Base-by-base conservation (phyloP, 2,888 invertebrate species). In the Nematopogon swammerdamellus region DNA sequence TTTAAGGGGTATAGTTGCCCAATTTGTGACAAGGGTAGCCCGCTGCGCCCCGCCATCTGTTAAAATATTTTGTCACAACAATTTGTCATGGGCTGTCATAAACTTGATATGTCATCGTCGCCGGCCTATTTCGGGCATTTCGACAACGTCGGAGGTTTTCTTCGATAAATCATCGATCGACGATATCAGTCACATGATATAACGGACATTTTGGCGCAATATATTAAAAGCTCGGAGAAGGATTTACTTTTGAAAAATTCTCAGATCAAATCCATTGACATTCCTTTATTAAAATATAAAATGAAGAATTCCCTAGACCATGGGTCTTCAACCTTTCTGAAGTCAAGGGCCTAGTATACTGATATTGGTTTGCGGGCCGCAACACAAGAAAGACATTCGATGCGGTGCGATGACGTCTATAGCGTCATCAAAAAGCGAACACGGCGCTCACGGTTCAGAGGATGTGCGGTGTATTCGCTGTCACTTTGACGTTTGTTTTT, bases 61-160 rank as follows among this genome's bases (percentile, higher is more conserved):
- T 79, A 76, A 77, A 79, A 79, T 79, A 76, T 79, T 77, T 76
- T 77, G 79, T 77, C 79, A 79, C 65, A 76, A 77, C 72, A 77
- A 79, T 79, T 79, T 72, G 79, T 79, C 74, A 77, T 60, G 71
- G 65, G 57, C 62, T 71, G 77, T 75, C 75, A 67, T 55, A 64
- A 68, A 71, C 58, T 63, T 59, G 69, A 36, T 14, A 14, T 8
- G 36, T 36, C 36, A 36, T 14, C n/a, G 14, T 8, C 8, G 36
- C 3, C 11, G 36, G 6, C 4, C 8, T 3, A 14, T 36, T 36
- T 36, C n/a, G 36, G n/a, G 36, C 25, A 25, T 36, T 36, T 36
- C 11, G 36, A 36, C 36, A 14, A 8, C 11, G 36, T 3, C 11
- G 8, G 36, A 14, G 36, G 36, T 14, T 36, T 36, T 3, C 11